Conservation (phyloP, 64 coral and sea anemone species). For the Hydrozoanthus tunicans region DNA sequence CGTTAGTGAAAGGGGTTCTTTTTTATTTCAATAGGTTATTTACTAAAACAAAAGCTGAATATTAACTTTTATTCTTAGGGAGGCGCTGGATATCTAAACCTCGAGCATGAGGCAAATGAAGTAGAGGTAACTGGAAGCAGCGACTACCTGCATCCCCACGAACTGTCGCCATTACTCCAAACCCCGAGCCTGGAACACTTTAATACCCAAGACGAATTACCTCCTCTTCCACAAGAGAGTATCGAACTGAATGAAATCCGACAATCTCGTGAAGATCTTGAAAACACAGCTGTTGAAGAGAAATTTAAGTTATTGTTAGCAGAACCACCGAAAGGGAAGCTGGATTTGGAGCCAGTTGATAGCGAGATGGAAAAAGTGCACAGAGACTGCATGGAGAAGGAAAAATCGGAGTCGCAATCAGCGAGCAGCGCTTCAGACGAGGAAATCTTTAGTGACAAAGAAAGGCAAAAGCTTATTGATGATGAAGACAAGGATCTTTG, state of each 20-base stretch:
- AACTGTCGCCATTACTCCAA: conserved; percentile 30
- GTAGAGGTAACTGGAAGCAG: conserved; percentile 4
- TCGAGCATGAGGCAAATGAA: conserved; percentile 57
- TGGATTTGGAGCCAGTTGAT: conserved; percentile 6
- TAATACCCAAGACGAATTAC: conserved; percentile 59
- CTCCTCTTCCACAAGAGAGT: conserved; percentile 73
- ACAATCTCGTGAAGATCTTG: conserved; percentile 9
- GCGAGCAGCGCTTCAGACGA: conserved; percentile 24
- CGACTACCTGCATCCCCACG: conserved; percentile 74
- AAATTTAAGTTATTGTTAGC: conserved; percentile 47
- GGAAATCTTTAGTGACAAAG: conserved; percentile 76
- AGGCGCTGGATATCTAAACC: conserved; percentile 81
- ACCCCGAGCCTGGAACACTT: conserved; percentile 25
- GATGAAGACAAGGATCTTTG: conserved; percentile 81
- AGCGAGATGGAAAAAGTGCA: conserved; percentile 77
- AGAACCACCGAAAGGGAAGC: conserved; percentile 61
- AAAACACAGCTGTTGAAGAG: conserved; percentile 27
- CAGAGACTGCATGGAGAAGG: conserved; percentile 68
- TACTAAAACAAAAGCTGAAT: not conserved
- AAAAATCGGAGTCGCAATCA: conserved; percentile 43
- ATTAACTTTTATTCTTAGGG: conserved; percentile 35
- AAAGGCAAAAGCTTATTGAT: conserved; percentile 62
- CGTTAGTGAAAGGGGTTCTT: no score
- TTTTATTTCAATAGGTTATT: no score
- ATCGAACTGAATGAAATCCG: conserved; percentile 73